Evolutionary conservation across 2,888 invertebrate species (phyloP), one percentile per base, ranked within the genome.

Genomic region (Conus canariensis): DNA sequence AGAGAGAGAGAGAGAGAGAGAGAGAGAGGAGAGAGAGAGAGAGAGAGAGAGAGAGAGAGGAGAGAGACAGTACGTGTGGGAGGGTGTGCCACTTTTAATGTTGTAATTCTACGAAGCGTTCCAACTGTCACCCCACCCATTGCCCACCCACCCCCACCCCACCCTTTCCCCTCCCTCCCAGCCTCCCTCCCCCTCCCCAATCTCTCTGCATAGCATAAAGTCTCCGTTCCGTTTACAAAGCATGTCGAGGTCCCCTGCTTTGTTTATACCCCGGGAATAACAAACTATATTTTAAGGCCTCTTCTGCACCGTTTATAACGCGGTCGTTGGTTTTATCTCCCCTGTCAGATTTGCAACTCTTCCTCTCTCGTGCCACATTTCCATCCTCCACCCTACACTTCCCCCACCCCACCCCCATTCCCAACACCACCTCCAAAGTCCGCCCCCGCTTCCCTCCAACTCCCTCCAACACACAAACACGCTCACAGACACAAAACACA

Each of bases 161-260:
- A 9, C 16, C 67, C 16, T 19, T 70, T 19, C 16, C 67, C 16
- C 67, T 70, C 67, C 16, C 67, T 70, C 67, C 16, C 67, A 14
- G 12, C 16, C 67, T 70, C 67, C 16, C 67, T 70, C 67, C 16
- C 67, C 16, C 67, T 70, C 67, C 16, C 67, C n/a, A 14, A 16
- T 77, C 30, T 30, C 30, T 30, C 10, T 3, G 10, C 77, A 25
- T 7, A 77, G 25, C 64, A 67, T 67, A 86, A 86, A 67, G 10
- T 67, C 64, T 86, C 85, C 60, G 14, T 22, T n/a, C 22, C 86
- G 86, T 86, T 86, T 86, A 86, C 86, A 30, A 67, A 86, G 86
- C 86, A 86, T 86, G 64, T 86, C 86, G 60, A 16, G 86, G 25
- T 60, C 25, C 67, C 30, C 30, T 1, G 64, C 86, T 30, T 67